A percentile compares a stretch with the other conserved stretches of the same genome.
These are phyloP conservation scores for Cosmia trapezina DNA, from an alignment of 2,888 invertebrate genomes.

Conservation along the genomic window DNA sequence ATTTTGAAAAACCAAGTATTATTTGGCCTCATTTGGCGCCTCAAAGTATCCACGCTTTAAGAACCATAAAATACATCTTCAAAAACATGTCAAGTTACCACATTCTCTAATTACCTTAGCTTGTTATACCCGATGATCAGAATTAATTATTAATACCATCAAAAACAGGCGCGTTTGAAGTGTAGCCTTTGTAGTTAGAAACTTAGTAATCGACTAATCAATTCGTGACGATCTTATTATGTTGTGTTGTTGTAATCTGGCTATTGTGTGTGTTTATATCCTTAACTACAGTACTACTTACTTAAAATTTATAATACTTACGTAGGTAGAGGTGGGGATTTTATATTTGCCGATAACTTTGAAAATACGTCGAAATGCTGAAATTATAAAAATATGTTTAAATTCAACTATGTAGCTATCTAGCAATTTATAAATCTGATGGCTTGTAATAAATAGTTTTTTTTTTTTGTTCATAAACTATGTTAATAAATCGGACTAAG, in stretches of 20 bases:
- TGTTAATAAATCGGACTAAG: too few relatives aligned
- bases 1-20: constrained; percentile 19
- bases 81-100: constrained; percentile 78
- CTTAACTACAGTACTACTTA: neutral
- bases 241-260: constrained; percentile 20
- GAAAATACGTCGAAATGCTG: too few relatives aligned
- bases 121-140: constrained; percentile 76
- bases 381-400: too few relatives aligned
- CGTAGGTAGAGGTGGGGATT: neutral
- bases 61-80: constrained; percentile 49
- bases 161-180: constrained; percentile 72
- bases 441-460: too few relatives aligned
- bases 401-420: too few relatives aligned
- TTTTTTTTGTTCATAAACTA: too few relatives aligned
- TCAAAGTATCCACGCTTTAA: neutral
- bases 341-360: too few relatives aligned
- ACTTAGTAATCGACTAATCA: constrained; percentile 56
- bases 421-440: too few relatives aligned
- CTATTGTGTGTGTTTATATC: constrained; percentile 13
- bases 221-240: constrained; percentile 44
- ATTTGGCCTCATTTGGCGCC: neutral
- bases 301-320: neutral
- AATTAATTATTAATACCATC: constrained; percentile 83
- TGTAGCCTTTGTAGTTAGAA: constrained; percentile 58
- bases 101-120: constrained; percentile 79